Evolutionary conservation across 1,140 invertebrate species (phyloP).

Genomic region (Pinna nobilis): DNA sequence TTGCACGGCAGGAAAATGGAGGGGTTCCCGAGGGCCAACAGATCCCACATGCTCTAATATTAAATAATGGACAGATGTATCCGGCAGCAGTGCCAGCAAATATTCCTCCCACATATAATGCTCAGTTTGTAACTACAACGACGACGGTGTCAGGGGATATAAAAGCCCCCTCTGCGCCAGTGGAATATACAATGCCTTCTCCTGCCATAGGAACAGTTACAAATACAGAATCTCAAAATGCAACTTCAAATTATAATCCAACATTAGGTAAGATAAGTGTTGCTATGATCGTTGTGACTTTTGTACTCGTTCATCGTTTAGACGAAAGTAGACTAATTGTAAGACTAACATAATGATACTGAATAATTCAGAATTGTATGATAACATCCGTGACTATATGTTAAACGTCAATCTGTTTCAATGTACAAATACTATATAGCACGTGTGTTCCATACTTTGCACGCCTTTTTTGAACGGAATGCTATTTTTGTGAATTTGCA

Average conservation of each 20-base stretch:
- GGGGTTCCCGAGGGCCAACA: slow-evolving; percentile 17
- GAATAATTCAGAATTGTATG: too few relatives aligned
- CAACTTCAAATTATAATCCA: slow-evolving; percentile 29
- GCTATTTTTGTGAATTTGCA: too few relatives aligned
- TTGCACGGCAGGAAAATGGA: slow-evolving; percentile 34
- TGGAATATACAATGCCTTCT: slow-evolving; percentile 42
- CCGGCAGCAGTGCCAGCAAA: slow-evolving; percentile 24
- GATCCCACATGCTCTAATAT: slow-evolving; percentile 27
- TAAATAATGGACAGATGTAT: slow-evolving; percentile 37
- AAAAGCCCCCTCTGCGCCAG: slow-evolving; percentile 5
- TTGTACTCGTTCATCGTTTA: too few relatives aligned
- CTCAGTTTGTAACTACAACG: slow-evolving; percentile 45
- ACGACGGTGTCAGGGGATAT: slow-evolving; percentile 37
- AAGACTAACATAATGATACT: background rate
- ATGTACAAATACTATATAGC: too few relatives aligned
- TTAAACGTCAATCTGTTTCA: too few relatives aligned
- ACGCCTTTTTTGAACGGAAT: too few relatives aligned
- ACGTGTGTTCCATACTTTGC: too few relatives aligned
- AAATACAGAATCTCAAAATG: slow-evolving; percentile 43
- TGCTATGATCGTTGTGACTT: too few relatives aligned
- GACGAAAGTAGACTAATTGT: background rate
- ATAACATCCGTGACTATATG: too few relatives aligned
- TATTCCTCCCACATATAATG: slow-evolving; percentile 41
- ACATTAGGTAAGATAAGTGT: slow-evolving; percentile 39
- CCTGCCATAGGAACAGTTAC: slow-evolving; percentile 36